Base-by-base conservation (phyloP, 1,140 invertebrate species). In the Papilio machaon region DNA sequence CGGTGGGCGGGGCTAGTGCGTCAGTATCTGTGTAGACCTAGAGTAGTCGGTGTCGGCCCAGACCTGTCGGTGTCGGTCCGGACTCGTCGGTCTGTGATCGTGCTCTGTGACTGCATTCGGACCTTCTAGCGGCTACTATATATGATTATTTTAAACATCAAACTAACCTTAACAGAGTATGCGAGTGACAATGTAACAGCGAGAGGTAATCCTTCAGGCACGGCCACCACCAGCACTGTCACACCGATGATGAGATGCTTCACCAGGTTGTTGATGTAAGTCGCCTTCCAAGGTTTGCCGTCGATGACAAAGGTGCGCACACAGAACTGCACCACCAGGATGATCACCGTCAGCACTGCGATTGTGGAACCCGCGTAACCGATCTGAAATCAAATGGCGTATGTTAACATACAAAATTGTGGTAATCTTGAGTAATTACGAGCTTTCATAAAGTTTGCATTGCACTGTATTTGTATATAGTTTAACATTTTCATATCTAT, bases 181-280 rank as follows among this genome's bases (percentile, higher is more conserved):
- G 99, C 99, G 80, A 99, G 96, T 13, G 99, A 99, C 52, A 99
- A 95, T 15, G 99, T 99, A 84, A 99, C 99, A 91, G 99, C 99
- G 60, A 99, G 95, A 83, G 99, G 99, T 87, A 99, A 96, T 91
- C 99, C 99, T 96, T 99, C 99, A 58, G 99, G 99, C 58, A 99
- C 99, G 84, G 99, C 99, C 64, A 99, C 99, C 15, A 99, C 99
- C 82, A 99, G 96, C 82, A 99, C 99, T 82, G 99, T 99, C n/a
- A 99, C 99, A 97, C 99, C 99, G 95, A 99, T 99, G 95, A 99
- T 99, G 88, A 99, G 96, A 96, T 99, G 98, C 87, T 98, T 98
- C 73, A 99, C 99, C 90, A 99, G 97, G 92, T 98, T 96, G 95
- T 98, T 97, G 82, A 98, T 97, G 91, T 99, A 98, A 35, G 95